Evolutionary conservation across 2,888 invertebrate genomes (phyloP).

Genomic region (Lydus trimaculatus): DNA sequence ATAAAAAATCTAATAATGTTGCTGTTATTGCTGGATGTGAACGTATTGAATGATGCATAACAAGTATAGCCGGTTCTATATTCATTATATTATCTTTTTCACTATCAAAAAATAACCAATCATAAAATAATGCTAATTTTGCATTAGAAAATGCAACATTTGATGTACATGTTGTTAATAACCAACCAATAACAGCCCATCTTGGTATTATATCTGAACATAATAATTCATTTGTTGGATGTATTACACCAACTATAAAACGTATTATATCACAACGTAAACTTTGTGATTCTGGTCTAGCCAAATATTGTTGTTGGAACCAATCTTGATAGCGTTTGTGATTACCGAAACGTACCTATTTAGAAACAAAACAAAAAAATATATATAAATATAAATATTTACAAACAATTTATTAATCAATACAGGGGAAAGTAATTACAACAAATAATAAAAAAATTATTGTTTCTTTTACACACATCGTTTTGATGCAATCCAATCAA

Average conservation of each 20-base stretch:
- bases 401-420: no score
- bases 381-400: background rate
- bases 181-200: constrained; percentile 96
- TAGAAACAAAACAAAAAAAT: constrained; percentile 48
- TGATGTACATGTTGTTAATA: constrained; percentile 89
- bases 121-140: constrained; percentile 90
- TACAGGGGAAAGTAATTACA: no score
- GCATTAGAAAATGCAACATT: constrained; percentile 90
- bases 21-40: constrained; percentile 92
- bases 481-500: background rate
- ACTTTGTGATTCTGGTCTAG: constrained; percentile 90
- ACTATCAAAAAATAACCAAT: constrained; percentile 92
- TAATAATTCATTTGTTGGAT: constrained; percentile 90
- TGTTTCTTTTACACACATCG: background rate
- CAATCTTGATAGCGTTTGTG: constrained; percentile 93
- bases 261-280: constrained; percentile 92
- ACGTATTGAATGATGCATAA: constrained; percentile 93
- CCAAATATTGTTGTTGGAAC: constrained; percentile 91
- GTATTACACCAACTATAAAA: constrained; percentile 92
- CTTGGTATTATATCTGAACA: constrained; percentile 95
- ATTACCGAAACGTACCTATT: constrained; percentile 74
- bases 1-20: constrained; percentile 88
- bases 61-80: constrained; percentile 92
- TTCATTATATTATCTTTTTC: constrained; percentile 96
- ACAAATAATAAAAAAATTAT: background rate